Conservation (phyloP, 2,113 vertebrate species). For the Puffinus mauretanicus region DNA sequence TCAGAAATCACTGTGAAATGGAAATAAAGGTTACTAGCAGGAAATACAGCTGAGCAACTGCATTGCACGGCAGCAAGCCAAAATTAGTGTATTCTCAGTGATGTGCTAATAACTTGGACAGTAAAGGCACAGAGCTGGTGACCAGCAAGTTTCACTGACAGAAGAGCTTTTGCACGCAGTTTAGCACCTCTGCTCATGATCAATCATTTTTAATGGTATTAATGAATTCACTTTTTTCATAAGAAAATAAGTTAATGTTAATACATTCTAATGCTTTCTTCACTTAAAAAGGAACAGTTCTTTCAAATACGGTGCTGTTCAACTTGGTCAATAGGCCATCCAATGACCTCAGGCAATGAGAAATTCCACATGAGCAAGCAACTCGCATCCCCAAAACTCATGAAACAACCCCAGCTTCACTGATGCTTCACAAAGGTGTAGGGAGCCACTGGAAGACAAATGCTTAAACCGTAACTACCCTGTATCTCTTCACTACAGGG, state of each 20-base stretch:
- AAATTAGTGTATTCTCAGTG: background rate
- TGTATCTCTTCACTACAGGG: background rate
- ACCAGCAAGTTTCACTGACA: background rate
- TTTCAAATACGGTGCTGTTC: background rate
- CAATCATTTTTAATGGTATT: background rate
- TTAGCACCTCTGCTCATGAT: background rate
- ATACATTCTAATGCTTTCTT: background rate
- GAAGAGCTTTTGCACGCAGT: background rate
- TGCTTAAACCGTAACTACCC: background rate
- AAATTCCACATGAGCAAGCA: background rate
- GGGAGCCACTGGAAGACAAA: background rate
- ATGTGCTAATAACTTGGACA: background rate
- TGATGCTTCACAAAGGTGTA: background rate
- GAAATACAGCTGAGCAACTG: conserved; percentile 4
- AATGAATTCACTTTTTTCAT: background rate
- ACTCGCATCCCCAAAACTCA: background rate
- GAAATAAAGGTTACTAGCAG: conserved; percentile 30
- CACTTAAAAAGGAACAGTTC: background rate
- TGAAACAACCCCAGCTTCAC: background rate
- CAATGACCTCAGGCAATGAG: background rate
- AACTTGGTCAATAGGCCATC: background rate
- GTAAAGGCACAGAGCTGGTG: background rate
- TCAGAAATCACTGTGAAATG: background rate
- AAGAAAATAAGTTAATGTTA: background rate
- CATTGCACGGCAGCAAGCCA: background rate